phyloP scores from a whole-genome alignment of 2,797 vertebrate genomes.

The Melanotaenia trifasciata region DNA sequence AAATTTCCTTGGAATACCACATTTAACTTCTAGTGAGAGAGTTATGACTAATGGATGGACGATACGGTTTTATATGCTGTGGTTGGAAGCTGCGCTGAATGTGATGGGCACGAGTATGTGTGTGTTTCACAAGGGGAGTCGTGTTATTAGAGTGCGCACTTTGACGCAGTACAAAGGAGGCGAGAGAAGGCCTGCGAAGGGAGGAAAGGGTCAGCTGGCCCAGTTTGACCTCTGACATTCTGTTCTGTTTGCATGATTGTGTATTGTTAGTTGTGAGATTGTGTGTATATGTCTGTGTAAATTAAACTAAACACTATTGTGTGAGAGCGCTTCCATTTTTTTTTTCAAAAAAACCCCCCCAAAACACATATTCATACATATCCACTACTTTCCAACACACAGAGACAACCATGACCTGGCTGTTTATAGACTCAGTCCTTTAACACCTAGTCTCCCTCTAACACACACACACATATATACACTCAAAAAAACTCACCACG shows the following conservation, averaged over 20 bases:
- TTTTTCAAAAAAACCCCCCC: conserved; percentile 27
- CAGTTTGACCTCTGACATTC: conserved; percentile 78
- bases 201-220: conserved; percentile 75
- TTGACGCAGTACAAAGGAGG: conserved; percentile 74
- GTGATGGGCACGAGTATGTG: conserved; percentile 31
- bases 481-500: conserved; percentile 49
- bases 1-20: conserved; percentile 61
- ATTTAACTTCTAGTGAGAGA: conserved; percentile 68
- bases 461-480: conserved; percentile 11
- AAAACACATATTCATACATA: conserved; percentile 11
- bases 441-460: conserved; percentile 42
- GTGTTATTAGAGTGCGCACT: conserved; percentile 72
- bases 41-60: conserved; percentile 69
- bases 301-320: conserved; percentile 65
- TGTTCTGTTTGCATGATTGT: conserved; percentile 73
- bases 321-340: conserved; percentile 53
- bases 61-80: conserved; percentile 62
- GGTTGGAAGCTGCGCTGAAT: conserved; percentile 61
- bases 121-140: conserved; percentile 63
- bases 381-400: conserved; percentile 13
- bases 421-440: conserved; percentile 38
- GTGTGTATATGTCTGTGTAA: conserved; percentile 27
- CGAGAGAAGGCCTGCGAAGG: conserved; percentile 67
- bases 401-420: conserved; percentile 25
- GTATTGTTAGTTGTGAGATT: conserved; percentile 22